Base-by-base conservation (phyloP, 2,113 vertebrate genomes). In the Rhegmatorhina hoffmannsi region DNA sequence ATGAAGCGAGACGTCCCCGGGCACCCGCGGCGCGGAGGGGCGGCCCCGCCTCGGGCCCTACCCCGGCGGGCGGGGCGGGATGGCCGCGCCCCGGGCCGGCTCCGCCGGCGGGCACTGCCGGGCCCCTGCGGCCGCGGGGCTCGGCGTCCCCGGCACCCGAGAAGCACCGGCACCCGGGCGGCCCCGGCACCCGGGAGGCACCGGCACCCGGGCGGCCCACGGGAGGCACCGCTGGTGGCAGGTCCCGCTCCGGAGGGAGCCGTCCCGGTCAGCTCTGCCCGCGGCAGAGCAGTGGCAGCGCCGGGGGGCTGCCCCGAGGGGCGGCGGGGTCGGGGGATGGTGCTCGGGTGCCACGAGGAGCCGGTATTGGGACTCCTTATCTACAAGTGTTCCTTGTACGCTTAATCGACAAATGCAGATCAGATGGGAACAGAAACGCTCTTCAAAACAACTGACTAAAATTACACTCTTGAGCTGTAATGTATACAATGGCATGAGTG, bases 1-100 rank as follows among this genome's bases (percentile, higher is more conserved):
- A 98, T 98, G 98, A 99, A 99, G 98, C 98, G 98, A 99, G 98
- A 98, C 97, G 98, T 98, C 98, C 98, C 98, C 98, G 98, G 98
- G 98, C 97, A 91, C 93, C 97, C 73, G 95, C 95, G 95, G 92
- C 79, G 38, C 87, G 21, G 90, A 69, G 63, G 88, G 96, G 24
- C 8, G 36, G 58, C 16, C 50, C 56, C 62, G 40, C 68, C 69
- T 69, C 44, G 16, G 55, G 28, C 33, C 80, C 53, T 62, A 6
- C 79, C 52, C 59, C n/a, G 16, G 11, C 14, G 31, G 69, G 88
- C 28, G 77, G 82, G 25, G 49, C 36, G 43, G 13, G 33, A 3
- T 16, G 58, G 23, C 49, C n/a, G n/a, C 15, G 26, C 53, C 58
- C 59, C 5, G 25, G 49, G 10, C 33, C 19, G 50, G 38, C 52